Evolutionary conservation across 92 coral and sea anemone genomes (phyloP).

Genomic region (Heteractis magnifica): DNA sequence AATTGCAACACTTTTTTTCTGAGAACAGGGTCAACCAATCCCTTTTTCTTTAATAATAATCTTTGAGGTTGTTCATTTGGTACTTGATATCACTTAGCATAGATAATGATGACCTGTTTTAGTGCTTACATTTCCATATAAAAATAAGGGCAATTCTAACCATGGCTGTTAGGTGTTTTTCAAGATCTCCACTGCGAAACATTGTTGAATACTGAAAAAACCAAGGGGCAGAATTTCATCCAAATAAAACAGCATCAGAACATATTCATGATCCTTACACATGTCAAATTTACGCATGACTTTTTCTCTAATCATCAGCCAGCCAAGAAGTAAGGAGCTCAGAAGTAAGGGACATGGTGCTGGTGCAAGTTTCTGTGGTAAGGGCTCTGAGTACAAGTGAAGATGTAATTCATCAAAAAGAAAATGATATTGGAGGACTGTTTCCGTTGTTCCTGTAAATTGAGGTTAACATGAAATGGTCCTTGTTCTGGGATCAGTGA

Average conservation of each 20-base stretch:
- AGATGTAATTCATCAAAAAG: constrained; percentile 42
- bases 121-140: constrained; percentile 50
- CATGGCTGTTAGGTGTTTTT: constrained; percentile 21
- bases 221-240: constrained; percentile 60
- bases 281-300: constrained; percentile 25
- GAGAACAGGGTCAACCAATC: constrained; percentile 40
- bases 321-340: constrained; percentile 46
- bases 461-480: constrained; percentile 43
- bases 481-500: constrained; percentile 53
- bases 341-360: constrained; percentile 39
- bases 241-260: constrained; percentile 28
- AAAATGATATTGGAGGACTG: constrained; percentile 8
- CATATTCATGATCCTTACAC: constrained; percentile 51
- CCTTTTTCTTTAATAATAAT: constrained; percentile 44
- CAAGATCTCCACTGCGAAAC: constrained; percentile 34
- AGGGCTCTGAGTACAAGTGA: constrained; percentile 27
- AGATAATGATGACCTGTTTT: constrained; percentile 56
- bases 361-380: constrained; percentile 15
- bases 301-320: constrained; percentile 50
- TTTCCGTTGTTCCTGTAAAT: constrained; percentile 15
- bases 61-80: constrained; percentile 39
- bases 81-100: constrained; percentile 54
- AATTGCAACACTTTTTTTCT: constrained; percentile 54
- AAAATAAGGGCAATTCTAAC: constrained; percentile 17
- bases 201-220: constrained; percentile 26